phyloP scores from a whole-genome alignment of 2,797 vertebrate species.

The Aselliscus stoliczkanus region DNA sequence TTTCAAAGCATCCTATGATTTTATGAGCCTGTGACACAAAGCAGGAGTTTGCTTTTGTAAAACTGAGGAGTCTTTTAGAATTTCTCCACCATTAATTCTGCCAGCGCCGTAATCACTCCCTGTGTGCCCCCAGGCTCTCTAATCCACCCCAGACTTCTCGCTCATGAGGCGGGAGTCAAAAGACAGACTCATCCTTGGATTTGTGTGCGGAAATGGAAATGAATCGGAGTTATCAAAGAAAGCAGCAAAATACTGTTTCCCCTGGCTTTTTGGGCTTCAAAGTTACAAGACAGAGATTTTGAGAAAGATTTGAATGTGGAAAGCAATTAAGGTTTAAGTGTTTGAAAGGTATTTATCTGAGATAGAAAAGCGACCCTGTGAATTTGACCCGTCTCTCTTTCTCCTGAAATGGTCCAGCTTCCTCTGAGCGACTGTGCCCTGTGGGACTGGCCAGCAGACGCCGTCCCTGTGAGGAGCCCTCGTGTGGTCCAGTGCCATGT shows the following conservation, averaged over 20 bases:
- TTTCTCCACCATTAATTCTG: background rate
- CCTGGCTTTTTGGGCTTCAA: background rate
- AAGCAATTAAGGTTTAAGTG: background rate
- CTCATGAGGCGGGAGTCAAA: background rate
- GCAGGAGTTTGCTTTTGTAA: background rate
- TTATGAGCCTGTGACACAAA: background rate
- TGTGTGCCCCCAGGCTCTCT: background rate
- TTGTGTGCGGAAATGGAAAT: slow-evolving; percentile 15
- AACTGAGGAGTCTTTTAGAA: background rate
- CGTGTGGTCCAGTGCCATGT: too few species aligned
- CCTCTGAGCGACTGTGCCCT: background rate
- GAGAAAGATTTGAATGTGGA: slow-evolving; percentile 14
- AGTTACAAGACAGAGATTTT: background rate
- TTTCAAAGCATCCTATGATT: background rate
- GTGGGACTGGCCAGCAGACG: background rate
- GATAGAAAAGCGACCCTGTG: background rate
- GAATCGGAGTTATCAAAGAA: slow-evolving; percentile 28
- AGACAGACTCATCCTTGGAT: background rate
- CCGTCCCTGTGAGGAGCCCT: background rate
- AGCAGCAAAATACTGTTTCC: background rate
- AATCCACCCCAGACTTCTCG: background rate
- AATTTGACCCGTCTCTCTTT: background rate
- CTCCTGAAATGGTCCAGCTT: background rate
- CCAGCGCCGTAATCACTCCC: background rate
- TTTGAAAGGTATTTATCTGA: background rate